Evolutionary conservation across 2,888 invertebrate genomes (phyloP).

Genomic region (Cerastoderma edule): DNA sequence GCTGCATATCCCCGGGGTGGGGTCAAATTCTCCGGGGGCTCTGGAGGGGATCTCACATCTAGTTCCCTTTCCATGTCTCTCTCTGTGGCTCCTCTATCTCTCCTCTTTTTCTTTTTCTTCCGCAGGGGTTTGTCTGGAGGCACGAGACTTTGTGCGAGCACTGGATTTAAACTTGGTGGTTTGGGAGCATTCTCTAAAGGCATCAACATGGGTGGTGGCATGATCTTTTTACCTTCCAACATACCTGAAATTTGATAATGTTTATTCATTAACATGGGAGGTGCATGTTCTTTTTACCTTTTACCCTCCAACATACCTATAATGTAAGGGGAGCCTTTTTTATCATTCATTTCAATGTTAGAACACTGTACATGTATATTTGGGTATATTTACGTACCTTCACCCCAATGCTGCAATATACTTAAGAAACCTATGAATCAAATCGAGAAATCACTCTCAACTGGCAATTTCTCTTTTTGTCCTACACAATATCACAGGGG

Average conservation of each 20-base stretch:
- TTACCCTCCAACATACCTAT: too few species aligned
- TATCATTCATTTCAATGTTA: too few species aligned
- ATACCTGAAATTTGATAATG: slow-evolving; percentile 66
- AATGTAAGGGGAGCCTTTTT: too few species aligned
- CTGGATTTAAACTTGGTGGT: slow-evolving; percentile 62
- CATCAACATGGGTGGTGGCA: slow-evolving; percentile 76
- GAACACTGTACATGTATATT: too few species aligned
- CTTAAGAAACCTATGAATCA: too few species aligned
- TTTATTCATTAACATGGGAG: too few species aligned
- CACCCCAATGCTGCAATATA: too few species aligned
- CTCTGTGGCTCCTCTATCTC: slow-evolving; percentile 47
- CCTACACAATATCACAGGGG: too few species aligned
- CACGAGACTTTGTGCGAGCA: slow-evolving; percentile 17
- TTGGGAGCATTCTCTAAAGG: slow-evolving; percentile 79
- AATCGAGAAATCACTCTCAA: too few species aligned
- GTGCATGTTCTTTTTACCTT: too few species aligned
- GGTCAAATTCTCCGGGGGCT: slow-evolving; percentile 71
- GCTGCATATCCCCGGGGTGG: slow-evolving; percentile 76
- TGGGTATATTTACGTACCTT: too few species aligned
- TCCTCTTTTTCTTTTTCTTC: slow-evolving; percentile 71
- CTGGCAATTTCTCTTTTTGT: too few species aligned
- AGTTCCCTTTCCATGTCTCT: slow-evolving; percentile 60
- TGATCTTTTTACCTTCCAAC: slow-evolving; percentile 75
- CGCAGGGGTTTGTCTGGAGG: slow-evolving; percentile 36
- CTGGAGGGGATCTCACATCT: slow-evolving; percentile 66